Percentiles rank a stretch among this genome's conserved stretches.
These are phyloP conservation scores for Himalopsyche japonica DNA, from an alignment of 2,888 invertebrate genomes.

Conservation along the genomic window DNA sequence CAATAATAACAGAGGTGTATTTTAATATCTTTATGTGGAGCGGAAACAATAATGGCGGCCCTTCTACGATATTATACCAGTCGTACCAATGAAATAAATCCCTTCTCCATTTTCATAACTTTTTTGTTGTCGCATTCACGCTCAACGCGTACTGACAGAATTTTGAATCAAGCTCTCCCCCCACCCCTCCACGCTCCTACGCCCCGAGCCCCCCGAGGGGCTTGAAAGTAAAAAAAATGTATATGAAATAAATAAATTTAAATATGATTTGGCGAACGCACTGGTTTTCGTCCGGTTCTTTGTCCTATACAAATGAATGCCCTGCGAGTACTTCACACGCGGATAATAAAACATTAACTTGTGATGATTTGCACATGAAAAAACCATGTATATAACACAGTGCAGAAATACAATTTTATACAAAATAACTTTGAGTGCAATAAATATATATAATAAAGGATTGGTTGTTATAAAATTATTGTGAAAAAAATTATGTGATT, in stretches of 20 bases:
- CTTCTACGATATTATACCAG: background rate
- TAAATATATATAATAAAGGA: too few species aligned
- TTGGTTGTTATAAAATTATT: too few species aligned
- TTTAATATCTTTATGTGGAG: too few species aligned
- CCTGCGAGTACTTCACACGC: background rate
- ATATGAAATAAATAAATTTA: conserved; percentile 27
- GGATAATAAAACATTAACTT: too few species aligned
- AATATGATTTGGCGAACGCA: conserved; percentile 31
- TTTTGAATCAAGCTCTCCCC: background rate
- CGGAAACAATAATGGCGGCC: background rate
- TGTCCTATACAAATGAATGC: conserved; percentile 32
- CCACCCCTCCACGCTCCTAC: background rate
- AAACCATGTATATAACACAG: too few species aligned
- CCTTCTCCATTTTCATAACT: background rate
- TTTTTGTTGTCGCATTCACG: conserved; percentile 7
- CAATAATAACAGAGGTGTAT: too few species aligned
- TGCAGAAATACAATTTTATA: too few species aligned
- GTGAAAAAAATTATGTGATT: too few species aligned
- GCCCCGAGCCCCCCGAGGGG: background rate
- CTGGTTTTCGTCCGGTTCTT: conserved; percentile 16
- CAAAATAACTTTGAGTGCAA: too few species aligned
- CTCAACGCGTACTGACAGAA: conserved; percentile 8
- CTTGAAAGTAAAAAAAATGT: conserved; percentile 2
- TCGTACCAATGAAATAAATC: background rate
- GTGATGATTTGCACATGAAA: too few species aligned